Base-by-base conservation (phyloP, 2,113 vertebrate genomes). In the Siniperca knerii region DNA sequence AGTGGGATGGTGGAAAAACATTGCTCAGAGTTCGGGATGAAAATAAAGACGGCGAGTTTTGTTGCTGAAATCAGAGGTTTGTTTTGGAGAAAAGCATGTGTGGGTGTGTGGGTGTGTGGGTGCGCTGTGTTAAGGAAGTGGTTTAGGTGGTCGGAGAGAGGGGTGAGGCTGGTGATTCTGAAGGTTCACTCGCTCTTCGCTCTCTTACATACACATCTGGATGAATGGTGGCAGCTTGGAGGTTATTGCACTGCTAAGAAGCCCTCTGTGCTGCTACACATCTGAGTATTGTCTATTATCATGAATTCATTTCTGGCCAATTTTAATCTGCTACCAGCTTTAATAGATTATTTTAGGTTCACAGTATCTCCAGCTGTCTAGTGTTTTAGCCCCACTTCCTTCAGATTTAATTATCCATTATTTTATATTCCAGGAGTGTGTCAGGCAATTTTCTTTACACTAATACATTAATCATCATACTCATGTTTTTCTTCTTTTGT, bases 31-130 rank as follows among this genome's bases (percentile, higher is more conserved):
- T 29, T 20, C 1, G 13, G 44, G 23, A n/a, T 11, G 60, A 75
- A 76, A 65, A 37, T 82, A 4, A 57, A 68, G 11, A 23, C 48
- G 13, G 29, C 0, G 0, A 72, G 80, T 61, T 71, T 42, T 61
- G 61, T 40, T 69, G 55, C 4, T 61, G 67, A 87, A 46, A 72
- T 77, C 76, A 61, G 25, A 60, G 10, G 18, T 71, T 83, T 77
- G 62, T 79, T 78, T 82, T 79, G 55, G 84, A 68, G 84, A 21
- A 52, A 64, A 50, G 23, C 11, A n/a, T 40, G 76, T 58, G 65
- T 58, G 57, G 61, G 60, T n/a, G 76, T 58, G 65, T 58, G 57
- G 61, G 60, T n/a, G 21, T 35, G 40, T 44, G 42, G 6, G 40
- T 8, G 0, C 66, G 20, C 52, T 20, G 16, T 64, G 82, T 55